Conservation (phyloP, 2,113 vertebrate genomes). For the Pseudois nayaur region DNA sequence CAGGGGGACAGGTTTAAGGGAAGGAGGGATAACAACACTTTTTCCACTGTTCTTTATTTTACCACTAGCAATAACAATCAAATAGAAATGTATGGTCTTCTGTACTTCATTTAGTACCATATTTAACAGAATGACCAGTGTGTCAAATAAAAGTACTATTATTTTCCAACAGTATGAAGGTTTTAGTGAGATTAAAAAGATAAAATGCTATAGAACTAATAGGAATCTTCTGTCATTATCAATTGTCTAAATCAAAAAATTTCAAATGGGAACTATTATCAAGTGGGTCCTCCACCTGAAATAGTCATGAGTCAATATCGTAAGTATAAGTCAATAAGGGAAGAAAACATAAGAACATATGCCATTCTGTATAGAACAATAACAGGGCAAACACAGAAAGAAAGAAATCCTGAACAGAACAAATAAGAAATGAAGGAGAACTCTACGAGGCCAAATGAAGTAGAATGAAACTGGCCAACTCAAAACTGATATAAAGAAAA, state of each 20-base stretch:
- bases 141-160: background rate
- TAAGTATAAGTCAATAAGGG: background rate
- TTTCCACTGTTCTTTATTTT: background rate
- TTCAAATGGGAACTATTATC: background rate
- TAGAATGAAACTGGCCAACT: background rate
- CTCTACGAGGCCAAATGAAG: background rate
- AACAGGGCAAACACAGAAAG: background rate
- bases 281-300: background rate
- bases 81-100: background rate
- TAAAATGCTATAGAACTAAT: background rate
- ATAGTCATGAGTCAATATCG: background rate
- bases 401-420: constrained; percentile 5
- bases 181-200: background rate
- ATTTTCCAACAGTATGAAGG: background rate
- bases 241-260: constrained; percentile 2
- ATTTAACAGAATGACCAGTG: background rate
- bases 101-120: background rate
- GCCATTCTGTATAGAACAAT: background rate
- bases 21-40: background rate
- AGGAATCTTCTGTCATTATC: background rate
- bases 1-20: background rate
- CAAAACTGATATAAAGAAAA: background rate
- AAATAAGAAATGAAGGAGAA: background rate
- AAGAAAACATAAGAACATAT: background rate
- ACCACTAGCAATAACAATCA: background rate